phyloP scores from a whole-genome alignment of 1,140 invertebrate genomes.

The Nephila pilipes region DNA sequence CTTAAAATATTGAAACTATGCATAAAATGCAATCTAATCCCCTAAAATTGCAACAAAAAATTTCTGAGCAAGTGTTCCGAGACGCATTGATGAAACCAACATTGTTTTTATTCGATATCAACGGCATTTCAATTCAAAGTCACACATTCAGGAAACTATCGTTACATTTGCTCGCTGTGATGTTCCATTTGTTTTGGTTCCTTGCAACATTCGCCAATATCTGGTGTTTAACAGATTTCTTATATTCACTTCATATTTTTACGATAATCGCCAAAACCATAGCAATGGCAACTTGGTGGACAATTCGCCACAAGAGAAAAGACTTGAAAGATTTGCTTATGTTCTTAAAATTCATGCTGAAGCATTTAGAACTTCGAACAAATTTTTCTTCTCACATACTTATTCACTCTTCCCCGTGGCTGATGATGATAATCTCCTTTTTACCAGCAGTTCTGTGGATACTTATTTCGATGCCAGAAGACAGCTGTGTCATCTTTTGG shows the following conservation, averaged over 20 bases:
- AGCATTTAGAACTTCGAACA: not conserved
- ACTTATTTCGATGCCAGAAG: constrained; percentile 2
- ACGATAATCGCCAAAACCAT: constrained; percentile 37
- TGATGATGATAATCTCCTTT: constrained; percentile 6
- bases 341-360: not conserved
- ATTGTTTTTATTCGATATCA: constrained; percentile 38
- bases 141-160: not conserved
- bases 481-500: constrained; percentile 30
- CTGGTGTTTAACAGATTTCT: constrained; percentile 50
- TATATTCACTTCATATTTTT: constrained; percentile 61
- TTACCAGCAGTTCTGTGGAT: constrained; percentile 39
- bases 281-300: constrained; percentile 46
- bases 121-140: constrained; percentile 20
- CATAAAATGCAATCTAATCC: not conserved
- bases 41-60: not conserved
- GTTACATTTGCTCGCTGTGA: not conserved
- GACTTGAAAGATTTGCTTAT: not conserved
- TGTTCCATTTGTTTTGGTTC: constrained; percentile 49
- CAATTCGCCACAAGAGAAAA: constrained; percentile 10
- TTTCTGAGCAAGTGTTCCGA: not conserved
- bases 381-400: not conserved
- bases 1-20: not conserved
- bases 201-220: constrained; percentile 47
- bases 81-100: not conserved
- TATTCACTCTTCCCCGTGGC: not conserved